Evolutionary conservation across 2,888 invertebrate species (phyloP).

Genomic region (Megaustenia siamemsis): DNA sequence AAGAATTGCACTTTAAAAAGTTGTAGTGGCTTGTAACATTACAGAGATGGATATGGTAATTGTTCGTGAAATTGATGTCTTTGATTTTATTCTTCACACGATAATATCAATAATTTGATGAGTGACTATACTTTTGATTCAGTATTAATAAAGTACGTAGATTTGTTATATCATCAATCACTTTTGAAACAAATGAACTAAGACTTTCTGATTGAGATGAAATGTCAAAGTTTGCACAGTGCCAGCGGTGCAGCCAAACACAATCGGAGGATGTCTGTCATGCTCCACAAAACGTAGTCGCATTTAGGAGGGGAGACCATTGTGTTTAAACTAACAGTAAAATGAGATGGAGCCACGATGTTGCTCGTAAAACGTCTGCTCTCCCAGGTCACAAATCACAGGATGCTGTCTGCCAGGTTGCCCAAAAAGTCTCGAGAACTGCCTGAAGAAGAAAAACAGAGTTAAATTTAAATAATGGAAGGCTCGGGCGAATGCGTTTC

Average conservation of each 20-base stretch:
- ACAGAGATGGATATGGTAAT: too few species aligned
- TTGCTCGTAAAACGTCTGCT: not conserved
- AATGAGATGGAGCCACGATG: constrained; percentile 9
- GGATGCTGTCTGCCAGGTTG: not conserved
- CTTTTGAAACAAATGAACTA: not conserved
- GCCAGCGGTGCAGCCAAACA: constrained; percentile 48
- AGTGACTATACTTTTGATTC: too few species aligned
- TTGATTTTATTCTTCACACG: too few species aligned
- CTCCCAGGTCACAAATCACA: not conserved
- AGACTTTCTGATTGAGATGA: not conserved
- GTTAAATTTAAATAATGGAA: too few species aligned
- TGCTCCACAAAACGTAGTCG: constrained; percentile 57
- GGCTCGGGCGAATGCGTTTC: too few species aligned
- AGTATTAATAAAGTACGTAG: too few species aligned
- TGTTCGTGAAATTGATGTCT: too few species aligned
- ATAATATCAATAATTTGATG: too few species aligned
- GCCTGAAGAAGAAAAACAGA: not conserved
- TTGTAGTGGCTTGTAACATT: too few species aligned
- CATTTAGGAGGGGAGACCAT: constrained; percentile 49
- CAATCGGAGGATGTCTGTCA: constrained; percentile 57
- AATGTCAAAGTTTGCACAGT: constrained; percentile 40
- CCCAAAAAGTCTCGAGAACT: not conserved
- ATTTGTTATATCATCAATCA: too few species aligned
- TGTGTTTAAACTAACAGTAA: not conserved
- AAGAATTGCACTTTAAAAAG: too few species aligned